Conservation (phyloP, 2,888 invertebrate species). For the Pristionchus entomophagus region DNA sequence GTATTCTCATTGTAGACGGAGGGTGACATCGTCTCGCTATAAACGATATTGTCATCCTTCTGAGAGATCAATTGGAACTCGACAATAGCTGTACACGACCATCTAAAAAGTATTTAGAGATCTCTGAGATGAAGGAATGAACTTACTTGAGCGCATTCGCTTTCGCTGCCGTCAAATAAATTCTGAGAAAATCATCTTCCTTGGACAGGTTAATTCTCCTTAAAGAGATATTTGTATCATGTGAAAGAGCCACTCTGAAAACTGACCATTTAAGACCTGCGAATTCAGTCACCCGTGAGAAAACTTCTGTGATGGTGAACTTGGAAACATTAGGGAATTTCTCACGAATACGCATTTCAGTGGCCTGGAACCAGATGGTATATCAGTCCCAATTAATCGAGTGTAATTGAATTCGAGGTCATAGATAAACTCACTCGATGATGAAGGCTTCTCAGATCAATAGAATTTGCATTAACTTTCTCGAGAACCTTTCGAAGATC, state of each 20-base stretch:
- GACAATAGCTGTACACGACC: background rate
- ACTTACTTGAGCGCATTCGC: background rate
- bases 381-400: background rate
- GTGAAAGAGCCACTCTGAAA: background rate
- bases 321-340: background rate
- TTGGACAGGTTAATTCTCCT: background rate
- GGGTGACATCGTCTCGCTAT: background rate
- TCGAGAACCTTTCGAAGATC: background rate
- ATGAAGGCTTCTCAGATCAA: too few species aligned
- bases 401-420: background rate
- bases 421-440: background rate
- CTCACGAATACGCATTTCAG: background rate
- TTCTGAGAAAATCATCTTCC: background rate
- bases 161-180: background rate
- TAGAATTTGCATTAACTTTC: too few species aligned
- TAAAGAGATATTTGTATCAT: background rate
- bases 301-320: background rate
- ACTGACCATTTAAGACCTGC: background rate
- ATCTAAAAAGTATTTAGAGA: background rate
- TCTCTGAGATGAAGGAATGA: background rate
- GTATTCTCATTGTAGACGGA: background rate
- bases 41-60: background rate
- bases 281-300: background rate
- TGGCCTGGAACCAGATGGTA: background rate
- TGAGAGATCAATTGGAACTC: background rate